A percentile compares a stretch with the other conserved stretches of the same genome.
Conservation (phyloP, 2,113 vertebrate species). For the Cynopterus brachyotis region DNA sequence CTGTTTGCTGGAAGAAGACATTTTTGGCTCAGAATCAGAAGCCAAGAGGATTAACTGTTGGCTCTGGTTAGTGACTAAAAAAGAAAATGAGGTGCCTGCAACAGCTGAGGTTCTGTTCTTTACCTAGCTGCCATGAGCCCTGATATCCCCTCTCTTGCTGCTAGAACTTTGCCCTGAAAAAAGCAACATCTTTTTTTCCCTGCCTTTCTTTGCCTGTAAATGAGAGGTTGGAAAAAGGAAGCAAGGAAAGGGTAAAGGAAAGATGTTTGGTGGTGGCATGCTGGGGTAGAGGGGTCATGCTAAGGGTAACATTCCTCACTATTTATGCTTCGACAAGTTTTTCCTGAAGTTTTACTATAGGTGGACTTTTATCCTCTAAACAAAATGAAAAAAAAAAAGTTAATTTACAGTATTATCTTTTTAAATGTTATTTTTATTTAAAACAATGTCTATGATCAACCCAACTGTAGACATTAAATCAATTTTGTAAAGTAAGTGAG, state of each 20-base stretch:
- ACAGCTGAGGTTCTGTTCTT: conserved; percentile 49
- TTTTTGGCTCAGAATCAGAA: conserved; percentile 62
- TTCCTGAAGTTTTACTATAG: conserved; percentile 15
- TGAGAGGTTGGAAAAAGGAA: not conserved
- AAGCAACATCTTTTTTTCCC: not conserved
- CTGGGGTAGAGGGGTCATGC: not conserved
- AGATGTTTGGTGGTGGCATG: not conserved
- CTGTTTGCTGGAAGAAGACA: conserved; percentile 49
- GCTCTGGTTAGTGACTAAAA: conserved; percentile 39
- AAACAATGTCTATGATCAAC: conserved; percentile 3
- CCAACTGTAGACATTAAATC: not conserved
- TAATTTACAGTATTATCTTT: not conserved
- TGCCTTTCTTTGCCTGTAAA: not conserved
- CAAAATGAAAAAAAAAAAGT: not conserved
- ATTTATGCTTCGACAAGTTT: not conserved
- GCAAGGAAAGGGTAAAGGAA: not conserved
- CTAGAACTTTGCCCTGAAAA: not conserved
- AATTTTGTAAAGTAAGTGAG: not conserved
- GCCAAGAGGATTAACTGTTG: conserved; percentile 60
- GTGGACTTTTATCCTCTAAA: not conserved
- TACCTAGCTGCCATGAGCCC: not conserved
- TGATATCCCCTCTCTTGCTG: not conserved
- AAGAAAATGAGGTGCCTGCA: conserved; percentile 4
- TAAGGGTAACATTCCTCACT: conserved; percentile 31
- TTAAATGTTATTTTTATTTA: conserved; percentile 7